Conservation (phyloP, 2,888 invertebrate species). For the Glyphotaelius pellucidus region DNA sequence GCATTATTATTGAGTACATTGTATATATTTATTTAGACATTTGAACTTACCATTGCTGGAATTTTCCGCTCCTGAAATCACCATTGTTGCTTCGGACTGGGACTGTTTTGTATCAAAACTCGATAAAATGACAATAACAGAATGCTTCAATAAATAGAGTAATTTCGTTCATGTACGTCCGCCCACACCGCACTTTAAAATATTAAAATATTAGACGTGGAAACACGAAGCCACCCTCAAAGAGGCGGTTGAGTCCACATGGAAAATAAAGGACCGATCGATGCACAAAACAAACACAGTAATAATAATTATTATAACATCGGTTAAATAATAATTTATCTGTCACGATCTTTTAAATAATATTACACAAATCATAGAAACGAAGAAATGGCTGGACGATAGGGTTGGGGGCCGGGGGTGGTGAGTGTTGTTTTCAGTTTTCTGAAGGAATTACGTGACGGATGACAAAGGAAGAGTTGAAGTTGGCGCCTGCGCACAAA, state of each 20-base stretch:
- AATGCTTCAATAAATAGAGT: background rate
- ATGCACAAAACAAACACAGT: conserved; percentile 39
- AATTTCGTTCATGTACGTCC: background rate
- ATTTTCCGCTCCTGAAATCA: conserved; percentile 62
- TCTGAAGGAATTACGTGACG: conserved; percentile 41
- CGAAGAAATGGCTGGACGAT: background rate
- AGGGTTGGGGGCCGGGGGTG: background rate
- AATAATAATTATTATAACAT: background rate
- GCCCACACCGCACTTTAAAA: conserved; percentile 25
- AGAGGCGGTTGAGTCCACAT: conserved; percentile 59
- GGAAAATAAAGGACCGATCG: conserved; percentile 50
- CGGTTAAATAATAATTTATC: background rate
- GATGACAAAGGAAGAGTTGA: conserved; percentile 51
- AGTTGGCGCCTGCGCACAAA: conserved; percentile 32
- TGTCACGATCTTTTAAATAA: background rate
- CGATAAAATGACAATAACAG: background rate
- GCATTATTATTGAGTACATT: background rate
- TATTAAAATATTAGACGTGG: conserved; percentile 4
- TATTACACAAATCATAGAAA: background rate
- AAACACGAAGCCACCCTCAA: background rate
- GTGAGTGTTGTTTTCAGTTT: conserved; percentile 47
- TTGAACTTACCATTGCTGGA: conserved; percentile 57
- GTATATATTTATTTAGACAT: background rate
- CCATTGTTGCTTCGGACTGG: conserved; percentile 50
- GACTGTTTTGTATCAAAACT: background rate